Evolutionary conservation across 1,140 invertebrate genomes (phyloP).

Genomic region (Drosophila mojavensis): DNA sequence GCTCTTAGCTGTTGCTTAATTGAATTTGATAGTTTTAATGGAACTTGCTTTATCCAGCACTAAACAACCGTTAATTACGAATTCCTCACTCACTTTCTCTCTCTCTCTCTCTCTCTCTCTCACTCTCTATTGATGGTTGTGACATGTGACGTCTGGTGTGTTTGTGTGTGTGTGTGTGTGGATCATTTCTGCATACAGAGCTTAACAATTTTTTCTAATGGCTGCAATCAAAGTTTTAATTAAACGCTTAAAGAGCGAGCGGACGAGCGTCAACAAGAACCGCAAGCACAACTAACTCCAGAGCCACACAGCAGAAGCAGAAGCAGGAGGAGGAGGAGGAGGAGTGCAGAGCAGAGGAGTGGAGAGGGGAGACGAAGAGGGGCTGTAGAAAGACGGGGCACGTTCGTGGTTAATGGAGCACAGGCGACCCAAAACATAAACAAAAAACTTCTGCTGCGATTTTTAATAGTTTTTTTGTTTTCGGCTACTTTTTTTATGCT

Average conservation of each 20-base stretch:
- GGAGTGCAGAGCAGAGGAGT: too few species aligned
- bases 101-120: neutral
- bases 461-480: conserved; percentile 70
- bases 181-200: conserved; percentile 24
- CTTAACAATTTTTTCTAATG: conserved; percentile 53
- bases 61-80: neutral
- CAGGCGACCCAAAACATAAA: conserved; percentile 73
- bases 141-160: conserved; percentile 6
- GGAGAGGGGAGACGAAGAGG: neutral
- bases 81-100: neutral
- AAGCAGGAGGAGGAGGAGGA: neutral
- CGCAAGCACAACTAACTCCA: conserved; percentile 61
- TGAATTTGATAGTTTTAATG: neutral
- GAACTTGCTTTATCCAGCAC: neutral
- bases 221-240: conserved; percentile 77
- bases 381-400: conserved; percentile 19
- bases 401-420: conserved; percentile 72
- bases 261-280: conserved; percentile 13
- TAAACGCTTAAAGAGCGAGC: conserved; percentile 69
- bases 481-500: conserved; percentile 2
- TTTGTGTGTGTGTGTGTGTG: conserved; percentile 6
- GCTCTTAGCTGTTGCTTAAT: neutral
- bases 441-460: conserved; percentile 75
- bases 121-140: conserved; percentile 7
- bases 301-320: conserved; percentile 10